A percentile compares a stretch with the other conserved stretches of the same genome.
phyloP scores from a whole-genome alignment of 2,888 invertebrate genomes.

The Chouioia cunea region DNA sequence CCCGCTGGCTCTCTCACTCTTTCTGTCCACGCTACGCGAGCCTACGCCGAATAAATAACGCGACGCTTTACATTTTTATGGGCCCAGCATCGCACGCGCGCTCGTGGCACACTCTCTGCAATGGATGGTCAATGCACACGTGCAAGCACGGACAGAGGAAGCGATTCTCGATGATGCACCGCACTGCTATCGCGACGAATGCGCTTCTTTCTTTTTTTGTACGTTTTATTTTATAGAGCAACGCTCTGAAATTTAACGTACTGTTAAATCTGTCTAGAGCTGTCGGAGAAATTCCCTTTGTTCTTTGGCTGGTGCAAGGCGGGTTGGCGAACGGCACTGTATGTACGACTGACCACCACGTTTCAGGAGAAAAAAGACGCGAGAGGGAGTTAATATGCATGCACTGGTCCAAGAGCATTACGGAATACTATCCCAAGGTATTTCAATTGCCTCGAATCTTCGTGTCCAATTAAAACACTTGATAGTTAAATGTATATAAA shows the following conservation, averaged over 20 bases:
- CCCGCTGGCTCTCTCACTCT: slow-evolving; percentile 39
- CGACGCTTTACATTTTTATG: slow-evolving; percentile 60
- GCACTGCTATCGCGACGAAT: slow-evolving; percentile 15
- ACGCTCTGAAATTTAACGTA: slow-evolving; percentile 5
- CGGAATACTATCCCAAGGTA: too few relatives aligned
- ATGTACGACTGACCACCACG: too few relatives aligned
- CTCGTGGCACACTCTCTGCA: slow-evolving; percentile 42
- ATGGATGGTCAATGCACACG: slow-evolving; percentile 6
- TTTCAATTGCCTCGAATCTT: too few relatives aligned
- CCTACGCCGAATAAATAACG: slow-evolving; percentile 60
- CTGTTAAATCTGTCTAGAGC: slow-evolving; percentile 29
- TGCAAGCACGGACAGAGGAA: slow-evolving; percentile 24
- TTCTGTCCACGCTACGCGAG: slow-evolving; percentile 30
- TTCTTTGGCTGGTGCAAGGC: too few relatives aligned
- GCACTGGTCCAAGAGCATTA: too few relatives aligned
- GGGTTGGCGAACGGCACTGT: neutral
- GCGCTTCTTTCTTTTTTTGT: slow-evolving; percentile 16
- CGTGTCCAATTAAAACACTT: too few relatives aligned
- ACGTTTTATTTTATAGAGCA: too few relatives aligned
- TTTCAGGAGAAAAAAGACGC: neutral
- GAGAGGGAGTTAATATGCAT: neutral
- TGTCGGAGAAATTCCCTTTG: neutral
- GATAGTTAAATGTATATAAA: too few relatives aligned
- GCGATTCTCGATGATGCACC: slow-evolving; percentile 36
- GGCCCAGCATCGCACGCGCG: slow-evolving; percentile 9